These are phyloP conservation scores for Drosophila nr. medialis DNA, from an alignment of 2,888 invertebrate genomes.

Conservation along the genomic window DNA sequence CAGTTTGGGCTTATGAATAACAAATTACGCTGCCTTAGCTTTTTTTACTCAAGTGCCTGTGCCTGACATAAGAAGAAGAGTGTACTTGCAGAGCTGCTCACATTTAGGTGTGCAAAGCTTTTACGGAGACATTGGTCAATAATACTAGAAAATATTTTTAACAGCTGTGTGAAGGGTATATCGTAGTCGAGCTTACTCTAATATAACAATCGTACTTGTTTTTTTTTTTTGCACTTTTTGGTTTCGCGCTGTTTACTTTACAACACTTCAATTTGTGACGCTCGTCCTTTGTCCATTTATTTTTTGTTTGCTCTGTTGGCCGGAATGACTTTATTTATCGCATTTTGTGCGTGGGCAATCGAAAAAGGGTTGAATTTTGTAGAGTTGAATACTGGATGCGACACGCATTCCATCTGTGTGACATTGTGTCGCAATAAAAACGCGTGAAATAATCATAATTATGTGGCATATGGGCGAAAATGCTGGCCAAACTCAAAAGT, in stretches of 20 bases:
- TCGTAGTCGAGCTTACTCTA: not conserved
- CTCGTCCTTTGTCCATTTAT: slow-evolving; percentile 36
- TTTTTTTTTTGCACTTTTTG: slow-evolving; percentile 61
- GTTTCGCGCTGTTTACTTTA: slow-evolving; percentile 53
- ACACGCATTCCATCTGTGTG: slow-evolving; percentile 33
- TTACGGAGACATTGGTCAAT: not conserved
- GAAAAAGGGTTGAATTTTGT: slow-evolving; percentile 50
- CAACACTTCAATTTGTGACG: slow-evolving; percentile 66
- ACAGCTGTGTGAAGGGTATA: not conserved
- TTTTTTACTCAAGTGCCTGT: not conserved
- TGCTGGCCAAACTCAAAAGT: slow-evolving; percentile 27
- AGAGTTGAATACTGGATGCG: slow-evolving; percentile 54
- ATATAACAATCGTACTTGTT: slow-evolving; percentile 12
- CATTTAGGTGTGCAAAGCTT: not conserved
- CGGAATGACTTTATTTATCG: slow-evolving; percentile 65
- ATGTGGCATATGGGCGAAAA: slow-evolving; percentile 28
- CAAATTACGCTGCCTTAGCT: no score
- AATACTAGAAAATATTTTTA: not conserved
- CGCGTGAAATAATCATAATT: slow-evolving; percentile 62
- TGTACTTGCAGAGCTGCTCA: not conserved
- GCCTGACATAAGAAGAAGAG: not conserved
- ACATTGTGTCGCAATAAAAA: slow-evolving; percentile 35
- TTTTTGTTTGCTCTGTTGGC: slow-evolving; percentile 14
- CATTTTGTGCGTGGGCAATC: slow-evolving; percentile 58
- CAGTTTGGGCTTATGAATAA: no score